A percentile compares a stretch with the other conserved stretches of the same genome.
Evolutionary conservation across 1,140 invertebrate genomes (phyloP).

Genomic region (Hypsibius dujardini): DNA sequence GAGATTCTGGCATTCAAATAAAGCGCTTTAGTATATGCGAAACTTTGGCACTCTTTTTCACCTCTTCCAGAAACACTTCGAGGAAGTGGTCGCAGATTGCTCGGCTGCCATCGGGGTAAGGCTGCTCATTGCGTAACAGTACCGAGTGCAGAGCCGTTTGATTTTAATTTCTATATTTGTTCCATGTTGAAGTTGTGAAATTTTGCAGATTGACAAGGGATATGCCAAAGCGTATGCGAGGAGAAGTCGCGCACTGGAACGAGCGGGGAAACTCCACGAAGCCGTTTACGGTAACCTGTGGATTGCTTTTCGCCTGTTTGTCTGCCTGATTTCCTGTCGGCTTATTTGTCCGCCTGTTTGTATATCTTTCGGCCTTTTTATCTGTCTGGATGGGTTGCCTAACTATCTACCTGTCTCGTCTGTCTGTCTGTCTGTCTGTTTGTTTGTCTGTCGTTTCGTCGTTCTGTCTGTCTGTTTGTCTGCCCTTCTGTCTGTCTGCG

Average conservation of each 20-base stretch:
- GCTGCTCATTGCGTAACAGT: no score
- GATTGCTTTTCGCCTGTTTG: no score
- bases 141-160: no score
- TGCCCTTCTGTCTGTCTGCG: no score
- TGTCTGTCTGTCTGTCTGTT: background rate
- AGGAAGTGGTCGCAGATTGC: background rate
- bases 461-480: no score
- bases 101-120: background rate
- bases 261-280: background rate
- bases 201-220: background rate
- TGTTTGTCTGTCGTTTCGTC: no score
- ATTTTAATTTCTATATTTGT: no score
- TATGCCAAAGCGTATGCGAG: constrained; percentile 5
- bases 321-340: no score
- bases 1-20: background rate
- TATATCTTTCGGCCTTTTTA: background rate
- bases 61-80: background rate
- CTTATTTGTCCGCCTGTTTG: no score
- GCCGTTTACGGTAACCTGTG: background rate
- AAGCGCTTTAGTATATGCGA: background rate
- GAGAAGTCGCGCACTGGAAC: background rate
- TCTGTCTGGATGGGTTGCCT: background rate
- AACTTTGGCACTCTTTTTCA: background rate
- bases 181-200: no score
- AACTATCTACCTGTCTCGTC: background rate